Evolutionary conservation across 2,888 invertebrate genomes (phyloP), one percentile per base, ranked within the genome.

Genomic region (Azorinus chamasolen): DNA sequence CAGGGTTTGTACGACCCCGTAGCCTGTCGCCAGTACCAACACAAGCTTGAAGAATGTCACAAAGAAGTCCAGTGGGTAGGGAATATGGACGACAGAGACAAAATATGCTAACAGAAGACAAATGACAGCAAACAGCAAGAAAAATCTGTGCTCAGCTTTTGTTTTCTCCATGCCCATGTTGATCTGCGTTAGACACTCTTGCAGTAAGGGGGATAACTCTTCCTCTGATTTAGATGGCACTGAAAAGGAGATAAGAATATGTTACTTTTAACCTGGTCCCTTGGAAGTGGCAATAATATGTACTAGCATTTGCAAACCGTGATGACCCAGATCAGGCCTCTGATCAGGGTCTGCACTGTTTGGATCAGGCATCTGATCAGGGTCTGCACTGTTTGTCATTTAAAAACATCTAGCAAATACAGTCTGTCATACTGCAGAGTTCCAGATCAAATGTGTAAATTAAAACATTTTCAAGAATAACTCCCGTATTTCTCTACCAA

Each of bases 1-100:
- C 22, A 88, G 46, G 0, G 85, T 79, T 46, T 86, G 86, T 78
- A 88, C 85, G 39, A 89, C 66, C 37, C 83, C 82, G 64, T 84
- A 88, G 0, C 86, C 89, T 24, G 87, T 79, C 5, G 73, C 62
- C 24, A 89, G 59, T 6, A 82, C 83, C 20, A 89, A 43, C 6
- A 64, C 32, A 16, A 88, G 70, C 27, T 83, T 79, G 12, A 85
- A 39, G 6, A 85, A 46, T 10, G 77, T 71, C 27, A 84, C 58
- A 51, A 86, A 39, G 54, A 84, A 71, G 20, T 80, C 77, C 6
- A 87, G 18, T 2, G 79, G 74, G 53, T 82, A 75, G 1, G 84
- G 84, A 24, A 84, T 74, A 45, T 83, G 75, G 20, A 82, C 62
- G 16, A 77, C 68, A 58, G 77, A 68, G 16, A 85, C 65, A 1